A percentile compares a stretch with the other conserved stretches of the same genome.
Evolutionary conservation across 2,113 vertebrate species (phyloP).

Genomic region (Ascaphus truei): DNA sequence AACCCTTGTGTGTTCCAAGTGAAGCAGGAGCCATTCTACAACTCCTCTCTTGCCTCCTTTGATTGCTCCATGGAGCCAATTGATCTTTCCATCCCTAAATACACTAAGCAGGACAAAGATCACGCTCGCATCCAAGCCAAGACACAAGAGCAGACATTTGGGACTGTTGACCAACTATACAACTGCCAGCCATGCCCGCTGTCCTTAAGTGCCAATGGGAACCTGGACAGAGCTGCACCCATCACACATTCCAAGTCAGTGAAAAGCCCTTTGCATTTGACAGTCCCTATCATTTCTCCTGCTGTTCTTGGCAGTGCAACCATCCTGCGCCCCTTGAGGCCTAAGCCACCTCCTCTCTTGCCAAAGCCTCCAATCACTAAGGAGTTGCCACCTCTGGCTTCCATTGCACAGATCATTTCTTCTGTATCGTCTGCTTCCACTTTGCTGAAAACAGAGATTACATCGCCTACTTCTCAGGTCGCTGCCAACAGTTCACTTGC

Average conservation of each 20-base stretch:
- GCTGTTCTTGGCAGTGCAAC: slow-evolving; percentile 55
- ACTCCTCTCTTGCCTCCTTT: slow-evolving; percentile 51
- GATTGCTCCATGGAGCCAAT: slow-evolving; percentile 86
- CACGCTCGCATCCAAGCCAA: slow-evolving; percentile 53
- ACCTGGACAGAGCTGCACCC: slow-evolving; percentile 52
- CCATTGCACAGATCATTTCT: slow-evolving; percentile 96
- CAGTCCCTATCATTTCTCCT: slow-evolving; percentile 65
- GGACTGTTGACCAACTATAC: slow-evolving; percentile 44
- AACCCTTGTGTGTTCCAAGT: slow-evolving; percentile 61
- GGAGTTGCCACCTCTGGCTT: slow-evolving; percentile 88
- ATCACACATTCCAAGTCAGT: slow-evolving; percentile 50
- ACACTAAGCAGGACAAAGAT: slow-evolving; percentile 61
- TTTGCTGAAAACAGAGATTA: slow-evolving; percentile 75
- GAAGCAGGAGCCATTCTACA: slow-evolving; percentile 69
- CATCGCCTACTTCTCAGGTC: slow-evolving; percentile 34
- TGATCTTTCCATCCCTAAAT: slow-evolving; percentile 87
- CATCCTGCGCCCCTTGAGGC: slow-evolving; percentile 68
- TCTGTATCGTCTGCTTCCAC: slow-evolving; percentile 86
- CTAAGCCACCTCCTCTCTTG: slow-evolving; percentile 83
- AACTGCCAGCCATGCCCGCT: slow-evolving; percentile 48
- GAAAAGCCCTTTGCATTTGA: slow-evolving; percentile 72
- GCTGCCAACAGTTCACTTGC: slow-evolving; percentile 18
- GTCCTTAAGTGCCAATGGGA: slow-evolving; percentile 48
- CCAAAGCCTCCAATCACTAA: slow-evolving; percentile 80
- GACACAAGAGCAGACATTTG: slow-evolving; percentile 53